phyloP scores from a whole-genome alignment of 2,797 vertebrate genomes.

The Oceanodroma leucorhoa region DNA sequence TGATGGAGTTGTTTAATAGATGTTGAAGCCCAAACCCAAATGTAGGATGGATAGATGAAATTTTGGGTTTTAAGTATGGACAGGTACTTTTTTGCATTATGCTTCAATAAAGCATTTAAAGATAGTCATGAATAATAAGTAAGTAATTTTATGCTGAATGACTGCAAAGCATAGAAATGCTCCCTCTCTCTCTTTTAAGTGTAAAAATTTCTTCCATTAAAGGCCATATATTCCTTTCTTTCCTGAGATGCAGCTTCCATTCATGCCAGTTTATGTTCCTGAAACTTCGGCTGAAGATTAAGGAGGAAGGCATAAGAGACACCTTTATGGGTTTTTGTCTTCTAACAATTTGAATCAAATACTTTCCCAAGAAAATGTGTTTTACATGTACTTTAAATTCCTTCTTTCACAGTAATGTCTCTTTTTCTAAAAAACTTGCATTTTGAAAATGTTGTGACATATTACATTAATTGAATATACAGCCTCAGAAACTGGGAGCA shows the following conservation, averaged over 20 bases:
- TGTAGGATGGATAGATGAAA: neutral
- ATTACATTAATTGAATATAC: constrained; percentile 66
- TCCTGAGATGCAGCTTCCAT: constrained; percentile 17
- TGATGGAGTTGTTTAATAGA: neutral
- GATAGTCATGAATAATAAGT: constrained; percentile 64
- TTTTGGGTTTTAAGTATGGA: constrained; percentile 1
- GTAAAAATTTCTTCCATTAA: constrained; percentile 45
- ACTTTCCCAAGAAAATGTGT: constrained; percentile 4
- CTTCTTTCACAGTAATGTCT: constrained; percentile 50
- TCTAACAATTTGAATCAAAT: constrained; percentile 39
- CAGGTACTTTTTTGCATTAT: constrained; percentile 52
- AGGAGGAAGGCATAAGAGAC: neutral
- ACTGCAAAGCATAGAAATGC: constrained; percentile 29
- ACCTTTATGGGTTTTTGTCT: constrained; percentile 39
- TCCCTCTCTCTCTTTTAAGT: constrained; percentile 1
- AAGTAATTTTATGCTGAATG: constrained; percentile 69
- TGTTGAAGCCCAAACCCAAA: neutral
- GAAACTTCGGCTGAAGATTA: constrained; percentile 42
- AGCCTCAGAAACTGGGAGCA: constrained; percentile 48
- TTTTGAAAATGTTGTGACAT: constrained; percentile 73
- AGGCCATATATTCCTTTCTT: constrained; percentile 43
- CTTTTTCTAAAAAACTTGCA: constrained; percentile 61
- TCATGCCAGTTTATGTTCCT: constrained; percentile 48
- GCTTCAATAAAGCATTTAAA: constrained; percentile 67
- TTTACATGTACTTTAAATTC: constrained; percentile 56